Percentiles rank a stretch among this genome's conserved stretches.
These are phyloP conservation scores for Gonatopus flavifemur DNA, from an alignment of 1,140 invertebrate genomes.

Conservation along the genomic window DNA sequence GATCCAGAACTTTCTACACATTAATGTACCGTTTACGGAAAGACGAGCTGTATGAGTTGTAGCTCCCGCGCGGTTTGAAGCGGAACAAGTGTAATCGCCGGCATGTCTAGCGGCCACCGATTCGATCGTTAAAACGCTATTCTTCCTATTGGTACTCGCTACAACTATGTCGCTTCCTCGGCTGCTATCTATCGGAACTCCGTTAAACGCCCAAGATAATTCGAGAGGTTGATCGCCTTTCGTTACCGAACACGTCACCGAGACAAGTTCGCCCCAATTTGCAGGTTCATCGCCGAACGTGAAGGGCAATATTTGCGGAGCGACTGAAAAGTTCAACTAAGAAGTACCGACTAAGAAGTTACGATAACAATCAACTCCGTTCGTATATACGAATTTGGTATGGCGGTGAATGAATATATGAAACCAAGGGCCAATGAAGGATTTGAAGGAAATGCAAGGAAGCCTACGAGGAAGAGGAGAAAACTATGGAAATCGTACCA, in stretches of 20 bases:
- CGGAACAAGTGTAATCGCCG: slow-evolving; percentile 69
- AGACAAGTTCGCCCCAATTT: slow-evolving; percentile 68
- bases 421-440: neutral
- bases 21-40: slow-evolving; percentile 64
- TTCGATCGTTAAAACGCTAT: slow-evolving; percentile 64
- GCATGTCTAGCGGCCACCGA: slow-evolving; percentile 62
- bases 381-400: slow-evolving; percentile 30
- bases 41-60: slow-evolving; percentile 65
- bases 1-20: too few species aligned
- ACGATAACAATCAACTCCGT: too few species aligned
- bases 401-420: slow-evolving; percentile 24
- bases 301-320: slow-evolving; percentile 75
- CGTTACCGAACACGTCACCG: slow-evolving; percentile 68
- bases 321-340: slow-evolving; percentile 60
- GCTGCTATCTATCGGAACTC: slow-evolving; percentile 32
- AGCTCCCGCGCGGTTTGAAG: slow-evolving; percentile 64
- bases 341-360: slow-evolving; percentile 22
- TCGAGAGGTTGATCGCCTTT: slow-evolving; percentile 76
- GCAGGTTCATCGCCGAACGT: slow-evolving; percentile 71
- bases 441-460: neutral
- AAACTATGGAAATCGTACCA: slow-evolving; percentile 52
- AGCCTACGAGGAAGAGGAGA: neutral
- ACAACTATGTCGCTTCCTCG: slow-evolving; percentile 35
- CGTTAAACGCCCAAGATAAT: slow-evolving; percentile 60
- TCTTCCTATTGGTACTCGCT: slow-evolving; percentile 59